Conservation (phyloP, 2,888 invertebrate genomes). For the Salticus scenicus region DNA sequence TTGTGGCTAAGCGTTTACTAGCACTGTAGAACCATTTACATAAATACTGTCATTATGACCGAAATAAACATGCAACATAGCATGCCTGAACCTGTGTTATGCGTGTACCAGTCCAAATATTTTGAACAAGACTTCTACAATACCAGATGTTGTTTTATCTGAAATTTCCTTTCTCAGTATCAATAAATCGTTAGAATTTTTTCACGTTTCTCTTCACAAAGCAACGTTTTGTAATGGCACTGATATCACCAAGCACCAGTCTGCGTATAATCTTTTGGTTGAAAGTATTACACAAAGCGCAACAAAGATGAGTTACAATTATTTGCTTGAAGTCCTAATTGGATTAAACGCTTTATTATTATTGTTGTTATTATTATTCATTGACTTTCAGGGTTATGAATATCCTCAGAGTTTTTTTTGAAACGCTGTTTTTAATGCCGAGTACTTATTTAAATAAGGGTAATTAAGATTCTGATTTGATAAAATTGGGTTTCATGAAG, state of each 20-base stretch:
- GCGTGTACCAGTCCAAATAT: slow-evolving; percentile 40
- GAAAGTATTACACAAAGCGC: background rate
- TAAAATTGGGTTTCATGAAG: too few relatives aligned
- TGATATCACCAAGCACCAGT: background rate
- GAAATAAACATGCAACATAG: slow-evolving; percentile 61
- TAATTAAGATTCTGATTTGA: too few relatives aligned
- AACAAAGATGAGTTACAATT: slow-evolving; percentile 1
- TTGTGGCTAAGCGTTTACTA: slow-evolving; percentile 36
- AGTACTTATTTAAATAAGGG: too few relatives aligned
- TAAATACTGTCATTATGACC: slow-evolving; percentile 55
- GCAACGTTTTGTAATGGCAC: slow-evolving; percentile 15
- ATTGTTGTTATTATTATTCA: too few relatives aligned
- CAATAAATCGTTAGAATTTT: slow-evolving; percentile 54
- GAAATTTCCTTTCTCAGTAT: slow-evolving; percentile 45
- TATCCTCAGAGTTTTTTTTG: too few relatives aligned
- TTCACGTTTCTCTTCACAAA: slow-evolving; percentile 2
- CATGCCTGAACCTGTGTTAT: slow-evolving; percentile 37
- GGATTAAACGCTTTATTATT: too few relatives aligned
- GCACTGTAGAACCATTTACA: slow-evolving; percentile 52
- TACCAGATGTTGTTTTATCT: slow-evolving; percentile 44
- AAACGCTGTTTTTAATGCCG: too few relatives aligned
- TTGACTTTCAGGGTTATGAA: too few relatives aligned
- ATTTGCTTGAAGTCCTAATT: background rate
- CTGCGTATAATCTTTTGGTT: background rate
- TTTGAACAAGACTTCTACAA: slow-evolving; percentile 40